Evolutionary conservation across 92 coral and sea anemone species (phyloP).

Genomic region (Pocillopora meandrina): DNA sequence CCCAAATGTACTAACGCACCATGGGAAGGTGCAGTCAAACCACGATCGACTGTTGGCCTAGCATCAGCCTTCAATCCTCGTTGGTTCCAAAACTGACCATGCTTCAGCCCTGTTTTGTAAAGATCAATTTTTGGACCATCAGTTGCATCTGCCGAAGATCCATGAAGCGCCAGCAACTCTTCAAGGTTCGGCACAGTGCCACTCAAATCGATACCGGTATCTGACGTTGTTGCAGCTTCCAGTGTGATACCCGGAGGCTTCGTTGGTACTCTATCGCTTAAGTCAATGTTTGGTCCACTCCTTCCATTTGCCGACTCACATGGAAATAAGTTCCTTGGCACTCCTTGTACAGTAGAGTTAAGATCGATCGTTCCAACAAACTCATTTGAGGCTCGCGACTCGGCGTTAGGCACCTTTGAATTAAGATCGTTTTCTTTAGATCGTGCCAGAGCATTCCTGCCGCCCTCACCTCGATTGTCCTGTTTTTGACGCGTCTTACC

Average conservation of each 20-base stretch:
- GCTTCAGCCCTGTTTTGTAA: slow-evolving; percentile 1
- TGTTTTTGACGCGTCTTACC: not conserved
- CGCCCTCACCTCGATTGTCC: not conserved
- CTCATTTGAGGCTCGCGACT: not conserved
- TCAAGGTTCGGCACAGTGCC: slow-evolving; percentile 35
- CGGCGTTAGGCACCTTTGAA: slow-evolving; percentile 5
- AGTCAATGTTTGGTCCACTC: slow-evolving; percentile 25
- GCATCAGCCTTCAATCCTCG: not conserved
- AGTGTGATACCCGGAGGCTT: not conserved
- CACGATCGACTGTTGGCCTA: not conserved
- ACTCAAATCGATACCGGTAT: slow-evolving; percentile 34
- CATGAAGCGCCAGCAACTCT: slow-evolving; percentile 21
- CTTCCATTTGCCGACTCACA: not conserved
- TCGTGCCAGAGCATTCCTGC: not conserved
- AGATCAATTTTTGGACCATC: not conserved
- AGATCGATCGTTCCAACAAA: slow-evolving; percentile 11
- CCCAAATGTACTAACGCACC: not conserved
- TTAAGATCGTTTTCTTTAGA: slow-evolving; percentile 17
- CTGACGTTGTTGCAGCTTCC: not conserved
- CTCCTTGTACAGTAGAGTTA: slow-evolving; percentile 14
- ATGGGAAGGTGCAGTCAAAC: not conserved
- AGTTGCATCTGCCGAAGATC: slow-evolving; percentile 15
- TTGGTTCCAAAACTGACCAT: slow-evolving; percentile 10
- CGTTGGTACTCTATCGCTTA: slow-evolving; percentile 13
- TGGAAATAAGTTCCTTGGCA: not conserved